Conservation (phyloP, 2,888 invertebrate species). For the Nowickia ferox region DNA sequence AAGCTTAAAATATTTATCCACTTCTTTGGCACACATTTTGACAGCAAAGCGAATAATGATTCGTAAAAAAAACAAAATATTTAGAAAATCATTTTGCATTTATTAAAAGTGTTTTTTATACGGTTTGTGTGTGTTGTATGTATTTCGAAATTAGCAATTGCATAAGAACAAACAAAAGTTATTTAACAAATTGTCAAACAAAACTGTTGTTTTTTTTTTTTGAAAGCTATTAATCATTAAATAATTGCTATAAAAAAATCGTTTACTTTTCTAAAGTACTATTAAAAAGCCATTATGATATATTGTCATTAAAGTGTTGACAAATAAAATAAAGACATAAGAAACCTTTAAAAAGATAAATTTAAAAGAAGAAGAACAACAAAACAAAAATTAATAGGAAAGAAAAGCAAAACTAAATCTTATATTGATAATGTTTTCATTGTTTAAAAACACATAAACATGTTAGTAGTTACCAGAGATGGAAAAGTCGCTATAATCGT, state of each 20-base stretch:
- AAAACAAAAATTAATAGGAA: not conserved
- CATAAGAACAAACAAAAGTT: constrained; percentile 24
- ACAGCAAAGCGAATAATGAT: constrained; percentile 26
- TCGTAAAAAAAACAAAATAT: not conserved
- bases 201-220: constrained; percentile 1
- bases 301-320: constrained; percentile 22
- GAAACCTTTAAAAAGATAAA: constrained; percentile 15
- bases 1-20: constrained; percentile 11
- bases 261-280: constrained; percentile 27
- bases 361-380: constrained; percentile 12
- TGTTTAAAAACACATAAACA: too few species aligned
- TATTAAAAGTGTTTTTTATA: not conserved
- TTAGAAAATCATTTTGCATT: constrained; percentile 5
- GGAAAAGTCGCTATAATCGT: too few species aligned
- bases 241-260: constrained; percentile 1
- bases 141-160: constrained; percentile 28
- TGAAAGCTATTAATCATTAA: constrained; percentile 36
- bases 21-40: constrained; percentile 51
- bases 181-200: constrained; percentile 47
- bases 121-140: not conserved
- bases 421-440: too few species aligned
- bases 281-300: constrained; percentile 36
- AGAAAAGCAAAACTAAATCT: too few species aligned
- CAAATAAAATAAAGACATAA: constrained; percentile 7
- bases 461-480: too few species aligned